These are phyloP conservation scores for Phyllotreta cruciferae DNA, from an alignment of 2,888 invertebrate genomes.

Conservation along the genomic window DNA sequence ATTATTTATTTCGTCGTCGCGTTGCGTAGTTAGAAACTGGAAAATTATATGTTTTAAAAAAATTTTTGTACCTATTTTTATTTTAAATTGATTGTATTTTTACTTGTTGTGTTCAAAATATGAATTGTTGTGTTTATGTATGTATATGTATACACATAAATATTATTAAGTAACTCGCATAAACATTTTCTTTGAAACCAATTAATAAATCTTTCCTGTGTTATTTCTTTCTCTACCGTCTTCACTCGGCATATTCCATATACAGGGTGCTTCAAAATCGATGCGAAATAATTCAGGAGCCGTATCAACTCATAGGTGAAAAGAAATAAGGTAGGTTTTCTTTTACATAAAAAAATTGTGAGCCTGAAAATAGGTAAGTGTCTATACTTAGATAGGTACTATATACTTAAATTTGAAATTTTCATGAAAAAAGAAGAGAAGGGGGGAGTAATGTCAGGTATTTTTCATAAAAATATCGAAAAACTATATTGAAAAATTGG, in stretches of 20 bases:
- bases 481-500: no score
- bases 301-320: no score
- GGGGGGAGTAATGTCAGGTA: no score
- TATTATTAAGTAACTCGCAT: slow-evolving; percentile 58
- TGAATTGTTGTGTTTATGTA: slow-evolving; percentile 62
- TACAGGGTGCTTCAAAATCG: background rate
- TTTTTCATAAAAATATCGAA: no score
- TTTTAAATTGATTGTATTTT: slow-evolving; percentile 52
- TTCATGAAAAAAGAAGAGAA: no score
- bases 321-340: no score
- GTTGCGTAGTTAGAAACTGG: slow-evolving; percentile 39
- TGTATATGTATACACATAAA: slow-evolving; percentile 60
- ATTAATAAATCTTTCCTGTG: slow-evolving; percentile 13
- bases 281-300: background rate
- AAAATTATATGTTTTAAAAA: slow-evolving; percentile 43
- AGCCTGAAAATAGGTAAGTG: no score
- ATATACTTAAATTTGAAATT: no score
- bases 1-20: slow-evolving; percentile 46
- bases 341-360: background rate
- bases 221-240: slow-evolving; percentile 1
- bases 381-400: no score
- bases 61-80: slow-evolving; percentile 51
- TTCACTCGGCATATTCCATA: background rate
- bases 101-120: slow-evolving; percentile 61
- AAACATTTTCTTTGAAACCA: slow-evolving; percentile 60